Conservation (phyloP, 2,113 vertebrate genomes). For the Laticauda laticaudata region DNA sequence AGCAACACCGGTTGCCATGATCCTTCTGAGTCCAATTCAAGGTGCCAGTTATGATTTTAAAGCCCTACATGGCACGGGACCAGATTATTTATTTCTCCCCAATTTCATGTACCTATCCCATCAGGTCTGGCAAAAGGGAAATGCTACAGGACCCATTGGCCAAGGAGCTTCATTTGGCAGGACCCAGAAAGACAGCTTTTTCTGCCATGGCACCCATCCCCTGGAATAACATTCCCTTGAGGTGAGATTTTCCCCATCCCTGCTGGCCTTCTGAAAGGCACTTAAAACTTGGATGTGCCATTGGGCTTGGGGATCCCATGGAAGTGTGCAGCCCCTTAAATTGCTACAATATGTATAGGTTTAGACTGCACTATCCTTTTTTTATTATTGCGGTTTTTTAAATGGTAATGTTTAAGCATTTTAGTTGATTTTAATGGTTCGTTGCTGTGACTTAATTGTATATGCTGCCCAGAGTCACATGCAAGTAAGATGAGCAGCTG, state of each 20-base stretch:
- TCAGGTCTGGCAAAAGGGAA: neutral
- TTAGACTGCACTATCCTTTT: neutral
- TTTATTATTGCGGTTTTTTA: neutral
- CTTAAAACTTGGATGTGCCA: neutral
- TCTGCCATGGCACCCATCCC: neutral
- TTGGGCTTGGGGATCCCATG: neutral
- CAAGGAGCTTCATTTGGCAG: neutral
- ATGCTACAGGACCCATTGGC: neutral
- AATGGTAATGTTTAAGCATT: neutral
- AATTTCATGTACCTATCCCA: neutral
- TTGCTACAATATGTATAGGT: neutral
- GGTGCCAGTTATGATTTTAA: neutral
- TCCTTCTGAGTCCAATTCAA: neutral
- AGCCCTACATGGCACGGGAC: neutral
- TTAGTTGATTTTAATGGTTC: neutral
- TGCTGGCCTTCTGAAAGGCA: neutral
- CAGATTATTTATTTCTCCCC: neutral
- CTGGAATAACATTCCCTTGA: neutral
- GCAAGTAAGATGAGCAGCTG: neutral
- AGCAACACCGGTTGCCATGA: neutral
- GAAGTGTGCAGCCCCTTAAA: neutral
- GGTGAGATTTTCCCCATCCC: neutral
- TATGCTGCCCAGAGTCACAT: neutral
- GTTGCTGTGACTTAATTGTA: neutral
- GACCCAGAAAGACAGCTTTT: neutral